Evolutionary conservation across 1,140 invertebrate genomes (phyloP), one percentile per base, ranked within the genome.

Genomic region (Probaryconus sp.): DNA sequence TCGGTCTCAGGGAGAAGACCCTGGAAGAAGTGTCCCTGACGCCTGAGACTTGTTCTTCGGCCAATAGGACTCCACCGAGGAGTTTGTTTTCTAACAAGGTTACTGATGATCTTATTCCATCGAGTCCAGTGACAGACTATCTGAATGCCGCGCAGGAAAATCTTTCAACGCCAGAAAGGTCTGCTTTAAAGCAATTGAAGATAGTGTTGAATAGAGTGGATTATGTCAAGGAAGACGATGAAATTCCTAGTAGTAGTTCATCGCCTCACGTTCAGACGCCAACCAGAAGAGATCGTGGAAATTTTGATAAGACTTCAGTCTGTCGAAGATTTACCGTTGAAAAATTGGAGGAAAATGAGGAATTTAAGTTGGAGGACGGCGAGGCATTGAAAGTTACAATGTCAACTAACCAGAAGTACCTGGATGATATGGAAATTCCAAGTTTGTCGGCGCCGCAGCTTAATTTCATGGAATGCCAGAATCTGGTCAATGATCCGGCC

Each of bases 11-110:
- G 0, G 87, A 88, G 33, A 77, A 86, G 1, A 88, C 87, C 0
- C 56, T 88, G 0, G 86, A 84, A 17, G 87, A 88, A 24, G 84
- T 88, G 9, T 87, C 83, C 0, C 53, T 88, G 3, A 86, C 82
- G 0, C 76, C 83, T 10, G 79, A 84, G 6, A 81, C 76, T 5
- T 74, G 78, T 0, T 37, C 76, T 20, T 70, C 60, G 33, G 35
- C 20, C 0, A 64, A 58, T 17, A 40, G 51, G 11, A 5, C 17
- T 11, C 6, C 26, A 1, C 17, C 40, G 0, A 51, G 38, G 16
- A 28, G 48, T 0, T 13, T 11, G 21, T 7, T 7, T 24, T 3
- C 21, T 4, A 24, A 24, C 3, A 24, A 7, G n/a, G n/a, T n/a
- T n/a, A n/a, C n/a, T n/a, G n/a, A n/a, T n/a, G n/a, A n/a, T n/a